These are phyloP conservation scores for Drosophila affinis DNA, from an alignment of 2,888 invertebrate species.

Conservation along the genomic window DNA sequence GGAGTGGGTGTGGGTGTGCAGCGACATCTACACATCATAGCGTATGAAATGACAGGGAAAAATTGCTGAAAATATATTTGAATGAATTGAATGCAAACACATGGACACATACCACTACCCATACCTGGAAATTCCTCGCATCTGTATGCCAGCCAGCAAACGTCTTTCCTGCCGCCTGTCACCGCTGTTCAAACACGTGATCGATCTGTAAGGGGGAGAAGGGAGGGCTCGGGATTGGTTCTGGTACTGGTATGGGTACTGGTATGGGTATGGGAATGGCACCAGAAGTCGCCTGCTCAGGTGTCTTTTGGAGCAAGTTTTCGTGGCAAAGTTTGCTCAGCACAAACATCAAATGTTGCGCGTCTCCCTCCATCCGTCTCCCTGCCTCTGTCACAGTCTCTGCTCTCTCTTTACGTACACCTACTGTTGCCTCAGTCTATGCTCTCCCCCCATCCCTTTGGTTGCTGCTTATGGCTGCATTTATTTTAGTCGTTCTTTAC, in stretches of 20 bases:
- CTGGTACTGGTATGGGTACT: slow-evolving; percentile 33
- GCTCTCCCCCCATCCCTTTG: not conserved
- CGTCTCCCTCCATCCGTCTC: slow-evolving; percentile 1
- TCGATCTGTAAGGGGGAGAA: slow-evolving; percentile 62
- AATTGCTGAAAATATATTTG: slow-evolving; percentile 69
- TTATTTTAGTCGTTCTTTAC: slow-evolving; percentile 20
- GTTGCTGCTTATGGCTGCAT: slow-evolving; percentile 6
- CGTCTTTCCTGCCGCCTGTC: slow-evolving; percentile 43
- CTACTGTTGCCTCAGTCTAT: not conserved
- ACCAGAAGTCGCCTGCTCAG: slow-evolving; percentile 56
- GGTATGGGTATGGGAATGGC: not conserved
- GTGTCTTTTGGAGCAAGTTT: slow-evolving; percentile 72
- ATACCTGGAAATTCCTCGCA: not conserved
- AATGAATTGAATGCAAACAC: slow-evolving; percentile 63
- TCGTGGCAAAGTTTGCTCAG: slow-evolving; percentile 75
- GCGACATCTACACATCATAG: slow-evolving; percentile 33
- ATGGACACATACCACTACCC: slow-evolving; percentile 14
- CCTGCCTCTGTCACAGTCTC: slow-evolving; percentile 16
- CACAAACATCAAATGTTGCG: slow-evolving; percentile 73
- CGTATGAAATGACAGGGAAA: slow-evolving; percentile 66
- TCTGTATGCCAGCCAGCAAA: slow-evolving; percentile 3
- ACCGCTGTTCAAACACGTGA: slow-evolving; percentile 63
- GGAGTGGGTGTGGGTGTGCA: not conserved
- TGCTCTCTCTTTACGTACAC: not conserved
- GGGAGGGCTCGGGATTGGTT: slow-evolving; percentile 39